A percentile compares a stretch with the other conserved stretches of the same genome.
Evolutionary conservation across 1,140 invertebrate species (phyloP).

Genomic region (Atta colombica): DNA sequence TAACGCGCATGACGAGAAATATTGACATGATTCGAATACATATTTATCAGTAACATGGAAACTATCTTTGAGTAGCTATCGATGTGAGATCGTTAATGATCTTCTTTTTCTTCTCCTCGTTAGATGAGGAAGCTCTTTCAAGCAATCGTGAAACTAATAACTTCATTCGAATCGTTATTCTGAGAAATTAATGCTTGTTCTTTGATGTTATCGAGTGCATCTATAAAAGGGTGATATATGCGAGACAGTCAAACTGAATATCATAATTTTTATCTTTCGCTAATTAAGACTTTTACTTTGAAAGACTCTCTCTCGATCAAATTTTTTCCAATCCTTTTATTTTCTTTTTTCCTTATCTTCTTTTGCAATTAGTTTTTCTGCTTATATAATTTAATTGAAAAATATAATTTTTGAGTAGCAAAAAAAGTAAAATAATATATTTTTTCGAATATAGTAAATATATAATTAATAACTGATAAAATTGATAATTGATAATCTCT

Average conservation of each 20-base stretch:
- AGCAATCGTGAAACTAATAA: not conserved
- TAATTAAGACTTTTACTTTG: constrained; percentile 42
- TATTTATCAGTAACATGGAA: constrained; percentile 21
- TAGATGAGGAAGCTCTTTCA: constrained; percentile 14
- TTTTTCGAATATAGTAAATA: not conserved
- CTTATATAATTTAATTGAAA: not conserved
- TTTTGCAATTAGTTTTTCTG: not conserved
- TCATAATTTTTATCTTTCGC: constrained; percentile 17
- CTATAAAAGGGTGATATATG: not conserved
- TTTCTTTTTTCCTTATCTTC: not conserved
- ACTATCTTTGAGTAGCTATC: not conserved
- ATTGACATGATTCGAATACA: not conserved
- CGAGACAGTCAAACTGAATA: not conserved
- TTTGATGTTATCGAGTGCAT: constrained; percentile 27
- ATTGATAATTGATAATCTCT: not conserved
- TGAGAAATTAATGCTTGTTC: constrained; percentile 22
- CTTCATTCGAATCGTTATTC: not conserved
- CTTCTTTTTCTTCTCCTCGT: not conserved
- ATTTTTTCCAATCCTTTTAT: not conserved
- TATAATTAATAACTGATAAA: not conserved
- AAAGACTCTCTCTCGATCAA: not conserved
- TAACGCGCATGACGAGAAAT: not conserved
- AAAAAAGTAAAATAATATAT: not conserved
- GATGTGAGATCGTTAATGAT: not conserved
- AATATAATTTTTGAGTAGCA: not conserved